A percentile compares a stretch with the other conserved stretches of the same genome.
Evolutionary conservation across 2,888 invertebrate genomes (phyloP).

Genomic region (Galerucella pusilla): DNA sequence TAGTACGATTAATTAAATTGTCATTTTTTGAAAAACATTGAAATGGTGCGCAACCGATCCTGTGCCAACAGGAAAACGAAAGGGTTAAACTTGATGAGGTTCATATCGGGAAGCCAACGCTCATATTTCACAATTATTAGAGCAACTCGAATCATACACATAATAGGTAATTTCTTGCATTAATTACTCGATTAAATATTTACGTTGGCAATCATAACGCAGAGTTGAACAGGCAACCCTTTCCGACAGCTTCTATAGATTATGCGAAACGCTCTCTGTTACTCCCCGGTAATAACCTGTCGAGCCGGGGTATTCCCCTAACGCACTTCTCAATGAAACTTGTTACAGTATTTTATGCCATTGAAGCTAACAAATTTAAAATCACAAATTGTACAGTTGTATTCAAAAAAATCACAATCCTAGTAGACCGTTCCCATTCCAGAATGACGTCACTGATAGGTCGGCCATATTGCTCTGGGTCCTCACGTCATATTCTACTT

Average conservation of each 20-base stretch:
- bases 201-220: slow-evolving; percentile 67
- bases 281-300: slow-evolving; percentile 58
- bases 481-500: no score
- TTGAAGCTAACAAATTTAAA: background rate
- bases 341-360: slow-evolving; percentile 45
- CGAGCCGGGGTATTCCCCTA: slow-evolving; percentile 58
- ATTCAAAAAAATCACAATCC: no score
- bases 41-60: slow-evolving; percentile 21
- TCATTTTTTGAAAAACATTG: background rate
- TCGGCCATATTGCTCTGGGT: no score
- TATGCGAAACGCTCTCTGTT: slow-evolving; percentile 54
- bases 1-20: no score
- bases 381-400: background rate
- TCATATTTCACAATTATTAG: slow-evolving; percentile 67
- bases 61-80: slow-evolving; percentile 27
- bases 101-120: slow-evolving; percentile 46
- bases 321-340: slow-evolving; percentile 61
- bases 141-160: slow-evolving; percentile 66
- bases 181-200: slow-evolving; percentile 68
- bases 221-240: slow-evolving; percentile 60
- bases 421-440: no score
- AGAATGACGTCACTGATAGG: no score
- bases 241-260: slow-evolving; percentile 65
- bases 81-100: slow-evolving; percentile 42
- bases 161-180: slow-evolving; percentile 69